Evolutionary conservation across 23 tunicate genomes (phyloP), one percentile per base, ranked within the genome.

Genomic region (Ascidia mentula): DNA sequence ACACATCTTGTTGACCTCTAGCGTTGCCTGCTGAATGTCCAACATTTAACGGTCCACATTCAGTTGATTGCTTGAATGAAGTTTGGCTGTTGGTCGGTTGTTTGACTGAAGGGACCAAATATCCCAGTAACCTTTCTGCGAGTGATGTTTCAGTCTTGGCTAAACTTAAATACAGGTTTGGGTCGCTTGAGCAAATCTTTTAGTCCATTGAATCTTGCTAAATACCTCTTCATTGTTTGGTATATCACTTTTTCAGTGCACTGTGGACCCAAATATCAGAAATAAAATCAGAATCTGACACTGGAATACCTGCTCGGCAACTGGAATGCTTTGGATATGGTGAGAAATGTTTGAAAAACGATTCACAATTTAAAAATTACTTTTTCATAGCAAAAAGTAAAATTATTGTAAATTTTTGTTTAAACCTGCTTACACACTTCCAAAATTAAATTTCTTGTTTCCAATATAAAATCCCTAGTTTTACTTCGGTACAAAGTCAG

Each of bases 261-360:
- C 24, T 53, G 13, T 5, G 12, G 2, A 28, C 59, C 31, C 77
- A 70, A 71, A 69, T 81, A 4, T 37, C 71, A 18, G 7, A n/a
- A 17, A 81, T 76, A 33, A 31, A 9, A 18, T 12, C 36, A 0
- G 46, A 76, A 20, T 60, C 85, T 38, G 85, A 81, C 38, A 32
- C 18, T 36, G 85, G 85, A 18, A 40, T 70, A 70, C 18, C 28
- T 38, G 40, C 46, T 38, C 35, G 71, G 26, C 85, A 81, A 31
- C 46, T 45, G 3, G 24, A 32, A 0, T 81, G 85, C 34, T 45
- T 81, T 72, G 85, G 85, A 81, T 38, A 70, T 33, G 85, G 85
- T 81, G 20, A 40, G 36, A n/a, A n/a, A n/a, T n/a, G n/a, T n/a
- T n/a, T n/a, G n/a, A n/a, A n/a, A n/a, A n/a, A n/a, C n/a, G n/a